phyloP scores from a whole-genome alignment of 2,113 vertebrate genomes.

The Podarcis cretensis region DNA sequence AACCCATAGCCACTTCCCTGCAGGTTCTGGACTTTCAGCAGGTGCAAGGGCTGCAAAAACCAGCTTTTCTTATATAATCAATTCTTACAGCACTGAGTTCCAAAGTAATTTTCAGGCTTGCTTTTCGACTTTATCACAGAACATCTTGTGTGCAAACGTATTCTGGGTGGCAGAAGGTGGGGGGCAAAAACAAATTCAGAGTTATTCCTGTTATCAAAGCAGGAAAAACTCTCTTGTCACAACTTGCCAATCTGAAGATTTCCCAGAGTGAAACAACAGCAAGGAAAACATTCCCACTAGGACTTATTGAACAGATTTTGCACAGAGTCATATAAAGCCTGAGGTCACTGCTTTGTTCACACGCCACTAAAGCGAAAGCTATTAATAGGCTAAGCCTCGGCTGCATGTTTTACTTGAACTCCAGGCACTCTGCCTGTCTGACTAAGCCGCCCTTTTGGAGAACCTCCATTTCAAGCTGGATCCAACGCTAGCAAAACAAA shows the following conservation, averaged over 20 bases:
- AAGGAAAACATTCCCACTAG: not conserved
- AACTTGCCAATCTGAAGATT: not conserved
- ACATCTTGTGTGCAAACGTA: not conserved
- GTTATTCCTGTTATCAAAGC: not conserved
- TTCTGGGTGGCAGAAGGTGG: not conserved
- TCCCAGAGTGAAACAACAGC: not conserved
- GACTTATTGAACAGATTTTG: slow-evolving; percentile 40
- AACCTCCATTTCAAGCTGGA: not conserved
- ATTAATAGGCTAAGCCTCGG: not conserved
- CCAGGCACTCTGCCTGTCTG: too few species aligned
- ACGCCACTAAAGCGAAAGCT: slow-evolving; percentile 23
- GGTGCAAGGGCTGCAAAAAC: not conserved
- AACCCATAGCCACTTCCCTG: not conserved
- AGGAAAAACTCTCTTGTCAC: not conserved
- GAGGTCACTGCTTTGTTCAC: not conserved
- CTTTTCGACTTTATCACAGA: not conserved
- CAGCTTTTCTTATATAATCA: not conserved
- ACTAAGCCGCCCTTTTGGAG: not conserved
- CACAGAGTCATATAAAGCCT: slow-evolving; percentile 46
- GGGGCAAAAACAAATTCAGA: not conserved
- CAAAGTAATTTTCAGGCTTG: not conserved
- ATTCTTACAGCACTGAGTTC: not conserved
- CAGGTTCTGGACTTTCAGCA: not conserved
- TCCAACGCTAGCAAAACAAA: not conserved
- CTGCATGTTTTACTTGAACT: slow-evolving; percentile 14